Evolutionary conservation across 1,140 invertebrate genomes (phyloP).

Genomic region (Zaprionus gabonicus): DNA sequence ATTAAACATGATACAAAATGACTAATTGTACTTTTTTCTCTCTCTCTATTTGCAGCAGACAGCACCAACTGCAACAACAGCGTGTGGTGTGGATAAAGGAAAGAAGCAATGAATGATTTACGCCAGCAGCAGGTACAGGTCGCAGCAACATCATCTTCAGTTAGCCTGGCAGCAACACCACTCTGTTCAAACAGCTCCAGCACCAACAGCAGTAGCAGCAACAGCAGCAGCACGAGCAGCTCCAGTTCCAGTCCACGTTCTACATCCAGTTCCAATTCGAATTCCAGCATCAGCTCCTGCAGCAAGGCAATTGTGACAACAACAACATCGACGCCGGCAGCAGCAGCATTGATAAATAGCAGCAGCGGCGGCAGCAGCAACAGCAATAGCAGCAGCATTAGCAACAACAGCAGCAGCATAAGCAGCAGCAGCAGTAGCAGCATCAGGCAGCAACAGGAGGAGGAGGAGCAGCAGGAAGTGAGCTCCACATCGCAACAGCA

Average conservation of each 20-base stretch:
- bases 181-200: constrained; percentile 33
- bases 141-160: constrained; percentile 73
- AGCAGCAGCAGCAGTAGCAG: constrained; percentile 27
- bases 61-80: constrained; percentile 14
- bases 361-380: constrained; percentile 31
- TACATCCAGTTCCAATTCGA: constrained; percentile 43
- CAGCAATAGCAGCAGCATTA: constrained; percentile 30
- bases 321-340: constrained; percentile 18
- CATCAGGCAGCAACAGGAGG: constrained; percentile 42
- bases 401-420: constrained; percentile 18
- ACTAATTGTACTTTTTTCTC: not conserved
- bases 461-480: constrained; percentile 56
- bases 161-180: constrained; percentile 47
- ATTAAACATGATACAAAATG: not conserved
- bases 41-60: not conserved
- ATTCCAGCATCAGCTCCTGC: constrained; percentile 40
- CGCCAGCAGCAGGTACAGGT: constrained; percentile 76
- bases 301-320: constrained; percentile 35
- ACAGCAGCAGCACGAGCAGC: constrained; percentile 27
- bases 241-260: constrained; percentile 41
- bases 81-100: constrained; percentile 58
- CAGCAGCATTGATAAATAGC: constrained; percentile 32
- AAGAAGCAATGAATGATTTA: constrained; percentile 82
- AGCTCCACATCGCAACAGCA: constrained; percentile 71
- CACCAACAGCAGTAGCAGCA: constrained; percentile 38